Evolutionary conservation across 2,888 invertebrate species (phyloP), one percentile per base, ranked within the genome.

Genomic region (Agriotes lineatus): DNA sequence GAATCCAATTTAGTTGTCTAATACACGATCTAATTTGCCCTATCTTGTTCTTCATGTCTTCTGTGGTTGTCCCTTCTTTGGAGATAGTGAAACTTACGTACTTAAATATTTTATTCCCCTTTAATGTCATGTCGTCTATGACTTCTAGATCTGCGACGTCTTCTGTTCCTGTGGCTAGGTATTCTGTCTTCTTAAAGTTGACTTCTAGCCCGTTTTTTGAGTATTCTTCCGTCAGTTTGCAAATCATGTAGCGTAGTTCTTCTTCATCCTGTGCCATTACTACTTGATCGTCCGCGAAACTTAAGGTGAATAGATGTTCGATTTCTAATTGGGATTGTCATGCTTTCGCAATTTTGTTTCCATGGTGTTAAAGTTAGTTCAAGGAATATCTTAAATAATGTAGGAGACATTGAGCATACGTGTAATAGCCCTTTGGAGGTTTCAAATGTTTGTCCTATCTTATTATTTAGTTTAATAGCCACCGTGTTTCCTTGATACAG

Each of bases 211-310:
- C 39, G 9, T 22, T 45, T 22, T 33, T 42, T 7, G 16, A 14
- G 10, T 44, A 44, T 44, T 44, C 44, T 44, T 44, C 44, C 12
- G 30, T 25, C 12, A 67, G 42, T 61, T 67, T 67, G 18, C 57
- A 16, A 2, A 61, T 10, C 61, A 61, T 61, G n/a, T n/a, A n/a
- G n/a, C 44, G 39, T 9, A 52, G 14, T 12, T 67, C 39, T 1
- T 50, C 39, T 19, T 66, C 42, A 37, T 59, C 30, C 19, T 58
- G 57, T 33, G 60, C 42, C 5, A 61, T 44, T 5, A 61, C 25
- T 3, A 54, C 61, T 35, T 67, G 54, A 45, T 61, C 45, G 19
- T 60, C 52, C 12, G 59, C 67, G 18, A 45, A 54, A 35, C 44
- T 19, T 7, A 67, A 12, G 7, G 54, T 67, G 35, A 44, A 59